Evolutionary conservation across 1,140 invertebrate species (phyloP).

Genomic region (Sitobion miscanthi): DNA sequence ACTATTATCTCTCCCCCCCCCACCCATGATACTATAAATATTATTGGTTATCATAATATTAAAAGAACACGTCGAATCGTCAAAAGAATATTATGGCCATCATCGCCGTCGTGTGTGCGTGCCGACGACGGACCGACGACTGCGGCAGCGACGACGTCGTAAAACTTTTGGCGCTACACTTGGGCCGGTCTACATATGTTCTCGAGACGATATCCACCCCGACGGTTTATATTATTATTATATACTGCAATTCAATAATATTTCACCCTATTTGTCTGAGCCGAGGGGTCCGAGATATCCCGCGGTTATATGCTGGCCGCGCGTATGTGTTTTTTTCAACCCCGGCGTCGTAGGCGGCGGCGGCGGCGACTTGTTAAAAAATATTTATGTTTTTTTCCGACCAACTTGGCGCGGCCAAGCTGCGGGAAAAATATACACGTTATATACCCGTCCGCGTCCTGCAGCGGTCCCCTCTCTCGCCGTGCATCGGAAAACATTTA

Average conservation of each 20-base stretch:
- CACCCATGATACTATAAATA: not conserved
- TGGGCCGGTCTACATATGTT: slow-evolving; percentile 48
- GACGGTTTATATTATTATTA: slow-evolving; percentile 34
- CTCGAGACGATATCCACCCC: slow-evolving; percentile 4
- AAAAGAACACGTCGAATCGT: not conserved
- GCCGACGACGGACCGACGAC: not conserved
- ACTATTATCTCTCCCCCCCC: no score
- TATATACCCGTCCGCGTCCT: not conserved
- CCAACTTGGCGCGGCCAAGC: slow-evolving; percentile 49
- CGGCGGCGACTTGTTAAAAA: slow-evolving; percentile 56
- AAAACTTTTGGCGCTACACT: slow-evolving; percentile 28
- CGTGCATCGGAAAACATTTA: slow-evolving; percentile 21
- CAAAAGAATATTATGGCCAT: not conserved
- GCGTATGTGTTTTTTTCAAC: slow-evolving; percentile 30
- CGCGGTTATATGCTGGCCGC: not conserved
- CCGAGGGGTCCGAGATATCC: slow-evolving; percentile 42
- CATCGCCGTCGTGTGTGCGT: not conserved
- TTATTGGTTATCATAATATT: not conserved
- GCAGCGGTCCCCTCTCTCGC: not conserved
- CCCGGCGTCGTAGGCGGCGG: not conserved
- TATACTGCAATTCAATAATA: slow-evolving; percentile 55
- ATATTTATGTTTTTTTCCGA: slow-evolving; percentile 57
- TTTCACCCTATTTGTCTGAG: slow-evolving; percentile 54
- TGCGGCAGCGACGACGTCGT: not conserved
- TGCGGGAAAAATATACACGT: slow-evolving; percentile 32